Percentiles rank a stretch among this genome's conserved stretches.
These are phyloP conservation scores for Oophaga pumilio DNA, from an alignment of 2,113 vertebrate genomes.

Conservation along the genomic window DNA sequence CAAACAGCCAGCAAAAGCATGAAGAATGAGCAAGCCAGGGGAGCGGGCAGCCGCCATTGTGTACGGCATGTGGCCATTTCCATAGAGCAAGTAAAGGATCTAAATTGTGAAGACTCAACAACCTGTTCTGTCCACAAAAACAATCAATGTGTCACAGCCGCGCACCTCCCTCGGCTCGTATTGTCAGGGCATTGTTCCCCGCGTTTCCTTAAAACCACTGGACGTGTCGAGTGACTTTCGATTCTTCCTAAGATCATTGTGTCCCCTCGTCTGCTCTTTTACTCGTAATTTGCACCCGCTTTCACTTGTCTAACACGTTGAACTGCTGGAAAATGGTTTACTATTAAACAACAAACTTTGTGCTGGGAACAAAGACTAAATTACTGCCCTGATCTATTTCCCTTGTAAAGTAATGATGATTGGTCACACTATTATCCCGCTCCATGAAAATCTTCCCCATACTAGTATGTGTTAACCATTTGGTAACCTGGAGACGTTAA, in stretches of 20 bases:
- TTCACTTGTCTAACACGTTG: constrained; percentile 3
- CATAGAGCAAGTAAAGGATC: constrained; percentile 31
- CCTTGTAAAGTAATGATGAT: constrained; percentile 1
- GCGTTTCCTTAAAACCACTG: not conserved
- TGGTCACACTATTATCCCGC: constrained; percentile 53
- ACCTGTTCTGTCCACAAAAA: constrained; percentile 46
- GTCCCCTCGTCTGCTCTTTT: not conserved
- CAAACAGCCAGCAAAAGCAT: constrained; percentile 19
- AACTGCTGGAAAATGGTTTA: not conserved
- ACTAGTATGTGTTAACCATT: constrained; percentile 25
- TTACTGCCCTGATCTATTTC: constrained; percentile 22
- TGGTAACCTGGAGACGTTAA: constrained; percentile 2
- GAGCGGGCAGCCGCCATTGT: not conserved
- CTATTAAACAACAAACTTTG: constrained; percentile 38
- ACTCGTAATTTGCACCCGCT: not conserved
- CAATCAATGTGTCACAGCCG: constrained; percentile 23
- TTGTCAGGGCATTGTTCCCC: not conserved
- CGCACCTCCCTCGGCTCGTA: not conserved
- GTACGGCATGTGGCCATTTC: constrained; percentile 11
- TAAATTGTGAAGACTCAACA: constrained; percentile 33
- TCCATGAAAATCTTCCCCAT: constrained; percentile 26
- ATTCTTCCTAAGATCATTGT: constrained; percentile 3
- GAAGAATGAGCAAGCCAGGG: constrained; percentile 13
- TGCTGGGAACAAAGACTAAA: constrained; percentile 20
- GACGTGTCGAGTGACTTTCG: constrained; percentile 17